Evolutionary conservation across 2,888 invertebrate species (phyloP).

Genomic region (Laothoe populi): DNA sequence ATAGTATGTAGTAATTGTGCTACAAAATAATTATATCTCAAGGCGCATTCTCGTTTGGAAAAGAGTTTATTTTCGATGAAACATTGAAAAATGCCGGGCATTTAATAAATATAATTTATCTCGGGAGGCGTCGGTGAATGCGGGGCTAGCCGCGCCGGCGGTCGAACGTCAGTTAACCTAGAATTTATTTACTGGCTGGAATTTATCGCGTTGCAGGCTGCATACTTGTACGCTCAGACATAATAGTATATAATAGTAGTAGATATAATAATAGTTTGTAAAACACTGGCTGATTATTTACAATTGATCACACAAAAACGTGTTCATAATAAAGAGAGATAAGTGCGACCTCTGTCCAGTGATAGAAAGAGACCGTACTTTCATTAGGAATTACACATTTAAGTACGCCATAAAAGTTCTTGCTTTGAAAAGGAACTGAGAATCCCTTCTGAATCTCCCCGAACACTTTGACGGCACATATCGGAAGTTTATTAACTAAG

Average conservation of each 20-base stretch:
- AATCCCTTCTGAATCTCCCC: too few relatives aligned
- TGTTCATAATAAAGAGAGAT: too few relatives aligned
- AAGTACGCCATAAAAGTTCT: too few relatives aligned
- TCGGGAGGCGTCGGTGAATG: conserved; percentile 8
- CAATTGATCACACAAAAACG: too few relatives aligned
- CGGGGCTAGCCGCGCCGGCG: conserved; percentile 18
- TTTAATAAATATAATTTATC: conserved; percentile 26
- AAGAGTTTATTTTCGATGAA: not conserved
- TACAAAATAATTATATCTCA: not conserved
- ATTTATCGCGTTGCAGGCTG: conserved; percentile 18
- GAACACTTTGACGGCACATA: too few relatives aligned
- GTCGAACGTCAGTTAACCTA: conserved; percentile 22
- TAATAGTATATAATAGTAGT: not conserved
- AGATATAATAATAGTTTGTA: too few relatives aligned
- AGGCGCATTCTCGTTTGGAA: not conserved
- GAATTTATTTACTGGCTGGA: conserved; percentile 22
- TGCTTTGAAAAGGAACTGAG: too few relatives aligned
- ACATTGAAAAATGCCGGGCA: conserved; percentile 13
- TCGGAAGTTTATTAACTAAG: too few relatives aligned
- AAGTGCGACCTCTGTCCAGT: too few relatives aligned
- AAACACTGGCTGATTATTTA: too few relatives aligned
- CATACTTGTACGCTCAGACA: not conserved
- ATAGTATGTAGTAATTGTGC: not conserved
- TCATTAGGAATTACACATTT: too few relatives aligned
- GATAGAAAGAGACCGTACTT: too few relatives aligned